phyloP scores from a whole-genome alignment of 1,140 invertebrate species.

The Macrostomum lignano region DNA sequence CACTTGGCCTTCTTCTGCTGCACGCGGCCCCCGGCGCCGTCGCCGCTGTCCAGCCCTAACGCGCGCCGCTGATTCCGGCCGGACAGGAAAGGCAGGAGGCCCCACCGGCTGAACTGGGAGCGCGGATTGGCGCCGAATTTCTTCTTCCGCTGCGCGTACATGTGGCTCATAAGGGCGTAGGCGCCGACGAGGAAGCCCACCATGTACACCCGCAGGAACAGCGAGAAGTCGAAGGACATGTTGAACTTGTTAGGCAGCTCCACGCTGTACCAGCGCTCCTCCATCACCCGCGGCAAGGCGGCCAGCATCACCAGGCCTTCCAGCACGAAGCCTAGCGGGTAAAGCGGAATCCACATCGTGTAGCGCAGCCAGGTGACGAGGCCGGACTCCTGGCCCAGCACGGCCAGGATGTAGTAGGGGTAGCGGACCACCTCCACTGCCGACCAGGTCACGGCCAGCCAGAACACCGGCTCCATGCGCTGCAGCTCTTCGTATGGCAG shows the following conservation, averaged over 20 bases:
- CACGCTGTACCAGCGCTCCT: constrained; percentile 45
- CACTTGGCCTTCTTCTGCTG: no score
- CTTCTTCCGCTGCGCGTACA: constrained; percentile 14
- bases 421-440: constrained; percentile 55
- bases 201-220: constrained; percentile 45
- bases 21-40: no score
- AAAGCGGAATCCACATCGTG: constrained; percentile 63
- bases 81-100: no score
- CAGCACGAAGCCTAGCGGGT: constrained; percentile 55
- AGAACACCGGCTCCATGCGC: constrained; percentile 52
- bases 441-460: constrained; percentile 51
- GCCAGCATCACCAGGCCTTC: constrained; percentile 39
- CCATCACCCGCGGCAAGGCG: constrained; percentile 58
- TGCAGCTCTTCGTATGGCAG: constrained; percentile 55
- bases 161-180: constrained; percentile 11
- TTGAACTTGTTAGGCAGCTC: constrained; percentile 53
- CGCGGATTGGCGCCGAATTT: no score
- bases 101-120: no score
- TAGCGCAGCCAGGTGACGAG: constrained; percentile 68
- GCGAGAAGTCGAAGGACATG: constrained; percentile 53
- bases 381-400: constrained; percentile 42
- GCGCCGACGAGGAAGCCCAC: constrained; percentile 39
- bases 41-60: no score
- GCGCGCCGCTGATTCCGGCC: no score
- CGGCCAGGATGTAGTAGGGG: constrained; percentile 56